Evolutionary conservation across 1,140 invertebrate species (phyloP), one percentile per base, ranked within the genome.

Genomic region (Diplogasteroides magnus): DNA sequence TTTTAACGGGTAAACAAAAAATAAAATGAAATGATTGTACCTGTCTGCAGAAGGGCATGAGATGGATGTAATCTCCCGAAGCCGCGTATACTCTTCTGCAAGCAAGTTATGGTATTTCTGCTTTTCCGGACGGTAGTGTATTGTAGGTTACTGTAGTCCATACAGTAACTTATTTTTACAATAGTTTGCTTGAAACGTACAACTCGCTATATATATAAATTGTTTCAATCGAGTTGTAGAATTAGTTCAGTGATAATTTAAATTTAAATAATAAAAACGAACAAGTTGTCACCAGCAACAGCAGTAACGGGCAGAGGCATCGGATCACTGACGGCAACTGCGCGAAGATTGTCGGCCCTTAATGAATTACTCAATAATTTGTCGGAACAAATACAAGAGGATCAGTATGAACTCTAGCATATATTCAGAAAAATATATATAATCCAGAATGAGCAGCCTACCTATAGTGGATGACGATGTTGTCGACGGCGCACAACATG

Each of bases 401-500:
- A n/a, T n/a, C n/a, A n/a, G n/a, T n/a, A n/a, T n/a, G n/a, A n/a
- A n/a, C n/a, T n/a, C n/a, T n/a, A n/a, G n/a, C n/a, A n/a, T n/a
- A n/a, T n/a, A n/a, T n/a, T n/a, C n/a, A n/a, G n/a, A n/a, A n/a
- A n/a, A n/a, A n/a, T n/a, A n/a, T n/a, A n/a, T n/a, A n/a, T n/a
- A n/a, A n/a, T n/a, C n/a, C 37, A 48, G 37, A 48, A 11, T 48
- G n/a, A n/a, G n/a, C n/a, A 48, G 37, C 37, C 37, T 48, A 6
- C 37, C 37, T 48, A 48, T 48, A 71, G 19, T 71, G 61, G 2
- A 61, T n/a, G n/a, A 71, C 31, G 3, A 32, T 27, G 27, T 71
- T 71, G 57, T 61, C 62, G 29, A 71, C 64, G n/a, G 69, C 62
- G 26, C 69, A 71, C 0, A 60, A 31, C n/a, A 71, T 31, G 1